Conservation (phyloP, 1,140 invertebrate genomes). For the Scaptomyza montana region DNA sequence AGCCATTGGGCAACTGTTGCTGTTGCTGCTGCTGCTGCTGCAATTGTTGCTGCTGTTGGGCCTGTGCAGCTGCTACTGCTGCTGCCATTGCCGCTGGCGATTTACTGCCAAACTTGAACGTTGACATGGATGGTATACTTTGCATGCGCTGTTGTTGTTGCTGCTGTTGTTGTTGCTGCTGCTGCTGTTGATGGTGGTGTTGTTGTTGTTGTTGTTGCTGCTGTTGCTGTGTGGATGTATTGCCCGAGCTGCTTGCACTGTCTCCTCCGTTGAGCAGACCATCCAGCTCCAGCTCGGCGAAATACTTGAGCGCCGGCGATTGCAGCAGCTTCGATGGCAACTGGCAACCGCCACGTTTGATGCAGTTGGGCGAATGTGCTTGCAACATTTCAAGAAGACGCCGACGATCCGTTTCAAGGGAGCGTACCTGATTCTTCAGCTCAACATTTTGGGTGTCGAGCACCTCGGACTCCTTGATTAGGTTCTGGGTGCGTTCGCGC, state of each 20-base stretch:
- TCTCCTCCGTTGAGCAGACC: slow-evolving; percentile 16
- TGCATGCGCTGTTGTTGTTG: slow-evolving; percentile 55
- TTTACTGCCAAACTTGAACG: slow-evolving; percentile 77
- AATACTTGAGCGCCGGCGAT: slow-evolving; percentile 76
- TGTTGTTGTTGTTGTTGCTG: slow-evolving; percentile 28
- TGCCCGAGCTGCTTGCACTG: slow-evolving; percentile 5
- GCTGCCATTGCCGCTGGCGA: slow-evolving; percentile 56
- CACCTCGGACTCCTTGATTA: slow-evolving; percentile 94
- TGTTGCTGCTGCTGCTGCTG: slow-evolving; percentile 40
- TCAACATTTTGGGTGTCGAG: slow-evolving; percentile 94
- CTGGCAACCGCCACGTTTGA: slow-evolving; percentile 83
- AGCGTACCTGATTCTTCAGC: slow-evolving; percentile 91
- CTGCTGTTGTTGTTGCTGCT: slow-evolving; percentile 36
- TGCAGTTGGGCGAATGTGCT: slow-evolving; percentile 85
- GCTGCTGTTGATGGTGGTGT: slow-evolving; percentile 24
- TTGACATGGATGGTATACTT: slow-evolving; percentile 80
- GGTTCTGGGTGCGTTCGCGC: slow-evolving; percentile 92
- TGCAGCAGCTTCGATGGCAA: slow-evolving; percentile 68
- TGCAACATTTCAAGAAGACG: slow-evolving; percentile 87
- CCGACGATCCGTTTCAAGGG: slow-evolving; percentile 87
- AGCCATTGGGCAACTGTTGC: slow-evolving; percentile 72
- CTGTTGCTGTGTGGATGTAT: slow-evolving; percentile 35
- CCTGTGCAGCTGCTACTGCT: slow-evolving; percentile 27
- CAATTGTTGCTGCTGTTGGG: slow-evolving; percentile 25
- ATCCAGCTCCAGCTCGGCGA: slow-evolving; percentile 65